Evolutionary conservation across 2,797 vertebrate genomes (phyloP).

Genomic region (Arrhamphus sclerolepis): DNA sequence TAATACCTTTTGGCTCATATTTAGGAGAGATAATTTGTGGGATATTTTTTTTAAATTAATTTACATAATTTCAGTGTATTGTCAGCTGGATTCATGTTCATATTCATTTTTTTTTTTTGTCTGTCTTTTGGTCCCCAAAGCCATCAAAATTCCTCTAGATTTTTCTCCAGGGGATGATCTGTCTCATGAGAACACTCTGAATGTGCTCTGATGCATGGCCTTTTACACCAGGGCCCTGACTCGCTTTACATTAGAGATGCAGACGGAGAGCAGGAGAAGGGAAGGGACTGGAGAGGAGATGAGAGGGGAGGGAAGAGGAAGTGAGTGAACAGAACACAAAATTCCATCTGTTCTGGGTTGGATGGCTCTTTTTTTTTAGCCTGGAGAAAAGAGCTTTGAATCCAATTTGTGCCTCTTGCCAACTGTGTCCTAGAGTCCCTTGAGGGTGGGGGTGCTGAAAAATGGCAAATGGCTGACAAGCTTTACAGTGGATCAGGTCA

Average conservation of each 20-base stretch:
- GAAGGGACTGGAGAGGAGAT: conserved; percentile 37
- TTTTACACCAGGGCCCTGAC: conserved; percentile 58
- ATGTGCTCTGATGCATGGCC: conserved; percentile 62
- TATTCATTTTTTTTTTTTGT: background rate
- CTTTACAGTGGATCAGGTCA: conserved; percentile 64
- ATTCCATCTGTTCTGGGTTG: conserved; percentile 84
- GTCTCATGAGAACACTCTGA: conserved; percentile 58
- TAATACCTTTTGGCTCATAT: background rate
- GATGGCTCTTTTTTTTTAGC: conserved; percentile 76
- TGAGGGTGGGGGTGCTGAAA: conserved; percentile 61
- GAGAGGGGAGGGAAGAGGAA: conserved; percentile 57
- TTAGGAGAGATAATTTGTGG: background rate
- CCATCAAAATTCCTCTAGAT: conserved; percentile 39
- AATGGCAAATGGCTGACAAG: conserved; percentile 62
- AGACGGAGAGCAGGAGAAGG: conserved; percentile 45
- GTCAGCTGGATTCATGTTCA: conserved; percentile 8
- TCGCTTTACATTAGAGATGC: conserved; percentile 60
- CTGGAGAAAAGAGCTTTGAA: conserved; percentile 81
- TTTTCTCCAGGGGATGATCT: conserved; percentile 49
- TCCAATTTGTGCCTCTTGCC: conserved; percentile 80
- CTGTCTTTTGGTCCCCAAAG: background rate
- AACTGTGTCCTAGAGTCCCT: conserved; percentile 79
- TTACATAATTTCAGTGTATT: conserved; percentile 5
- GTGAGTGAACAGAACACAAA: conserved; percentile 71
- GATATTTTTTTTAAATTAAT: conserved; percentile 13